Percentiles rank a stretch among this genome's conserved stretches.
phyloP scores from a whole-genome alignment of 2,113 vertebrate species.

The Oryzias celebensis region DNA sequence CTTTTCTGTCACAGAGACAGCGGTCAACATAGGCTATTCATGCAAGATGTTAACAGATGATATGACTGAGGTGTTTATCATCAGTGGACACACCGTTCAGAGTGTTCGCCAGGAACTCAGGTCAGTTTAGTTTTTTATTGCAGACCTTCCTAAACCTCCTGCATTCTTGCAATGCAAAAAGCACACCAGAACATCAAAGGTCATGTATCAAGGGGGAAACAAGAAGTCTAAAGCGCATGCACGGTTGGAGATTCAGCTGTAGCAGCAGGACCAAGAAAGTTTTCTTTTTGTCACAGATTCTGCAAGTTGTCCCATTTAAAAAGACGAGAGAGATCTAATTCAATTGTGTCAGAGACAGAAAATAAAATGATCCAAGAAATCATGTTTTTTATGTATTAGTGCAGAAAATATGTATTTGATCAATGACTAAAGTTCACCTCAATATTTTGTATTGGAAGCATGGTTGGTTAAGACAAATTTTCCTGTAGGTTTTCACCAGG shows the following conservation, averaged over 20 bases:
- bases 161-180: not conserved
- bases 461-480: too few relatives aligned
- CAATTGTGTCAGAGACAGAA: too few relatives aligned
- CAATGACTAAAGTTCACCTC: too few relatives aligned
- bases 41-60: slow-evolving; percentile 96
- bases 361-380: too few relatives aligned
- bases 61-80: slow-evolving; percentile 88
- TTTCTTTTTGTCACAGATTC: too few relatives aligned
- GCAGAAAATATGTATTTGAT: too few relatives aligned
- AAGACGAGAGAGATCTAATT: too few relatives aligned
- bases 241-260: slow-evolving; percentile 3
- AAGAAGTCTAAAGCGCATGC: slow-evolving; percentile 15
- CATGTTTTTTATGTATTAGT: too few relatives aligned
- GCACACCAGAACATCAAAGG: not conserved
- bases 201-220: not conserved
- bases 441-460: too few relatives aligned
- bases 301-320: too few relatives aligned
- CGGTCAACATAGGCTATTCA: slow-evolving; percentile 93
- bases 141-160: not conserved
- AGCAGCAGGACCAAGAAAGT: not conserved
- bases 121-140: slow-evolving; percentile 72
- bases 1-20: slow-evolving; percentile 81
- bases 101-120: slow-evolving; percentile 90
- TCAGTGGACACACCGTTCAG: slow-evolving; percentile 88
- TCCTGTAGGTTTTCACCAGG: too few relatives aligned